These are phyloP conservation scores for Elysia crispata DNA, from an alignment of 2,888 invertebrate species.

Conservation along the genomic window DNA sequence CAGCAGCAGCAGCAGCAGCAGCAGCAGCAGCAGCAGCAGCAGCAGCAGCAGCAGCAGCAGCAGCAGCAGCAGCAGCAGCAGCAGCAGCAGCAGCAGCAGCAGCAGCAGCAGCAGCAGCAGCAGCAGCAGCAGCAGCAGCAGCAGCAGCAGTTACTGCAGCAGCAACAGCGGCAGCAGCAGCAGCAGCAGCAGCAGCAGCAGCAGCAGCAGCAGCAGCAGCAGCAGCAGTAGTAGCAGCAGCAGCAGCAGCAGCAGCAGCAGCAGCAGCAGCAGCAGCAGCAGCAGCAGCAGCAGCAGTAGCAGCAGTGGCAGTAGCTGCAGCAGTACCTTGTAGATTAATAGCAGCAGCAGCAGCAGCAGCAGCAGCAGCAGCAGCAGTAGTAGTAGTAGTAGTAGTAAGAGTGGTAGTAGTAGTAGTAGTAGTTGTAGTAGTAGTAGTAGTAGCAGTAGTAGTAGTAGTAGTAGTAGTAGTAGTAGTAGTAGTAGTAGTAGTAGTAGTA, in stretches of 20 bases:
- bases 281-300: constrained; percentile 4
- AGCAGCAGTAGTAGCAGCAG: not conserved
- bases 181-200: constrained; percentile 9
- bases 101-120: not conserved
- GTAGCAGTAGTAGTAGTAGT: constrained; percentile 4
- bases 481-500: constrained; percentile 4
- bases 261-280: constrained; percentile 9
- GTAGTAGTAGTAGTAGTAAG: too few species aligned
- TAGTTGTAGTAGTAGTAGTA: not conserved
- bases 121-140: too few species aligned
- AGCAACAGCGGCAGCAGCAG: too few species aligned
- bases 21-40: constrained; percentile 9
- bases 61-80: constrained; percentile 9
- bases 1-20: not conserved
- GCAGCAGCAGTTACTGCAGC: too few species aligned
- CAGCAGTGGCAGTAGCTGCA: not conserved
- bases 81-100: constrained; percentile 4
- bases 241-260: constrained; percentile 9
- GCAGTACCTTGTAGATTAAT: not conserved
- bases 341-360: constrained; percentile 4
- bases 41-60: constrained; percentile 9
- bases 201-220: not conserved
- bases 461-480: constrained; percentile 9
- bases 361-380: constrained; percentile 4
- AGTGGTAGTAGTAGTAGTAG: constrained; percentile 4